phyloP scores from a whole-genome alignment of 1,140 invertebrate species.

The Drosophila baimaii region DNA sequence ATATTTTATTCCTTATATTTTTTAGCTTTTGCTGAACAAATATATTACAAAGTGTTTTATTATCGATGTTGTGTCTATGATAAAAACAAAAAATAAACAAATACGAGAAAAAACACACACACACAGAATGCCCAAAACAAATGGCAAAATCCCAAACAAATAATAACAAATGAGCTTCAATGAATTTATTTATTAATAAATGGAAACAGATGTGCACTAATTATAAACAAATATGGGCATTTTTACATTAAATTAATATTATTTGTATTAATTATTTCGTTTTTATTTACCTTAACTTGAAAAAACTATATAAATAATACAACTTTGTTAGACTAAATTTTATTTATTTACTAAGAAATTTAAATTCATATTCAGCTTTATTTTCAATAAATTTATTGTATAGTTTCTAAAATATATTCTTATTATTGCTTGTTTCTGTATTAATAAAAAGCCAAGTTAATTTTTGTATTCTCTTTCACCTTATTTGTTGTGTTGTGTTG shows the following conservation, averaged over 20 bases:
- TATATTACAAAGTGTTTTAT: slow-evolving; percentile 14
- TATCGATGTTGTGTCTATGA: slow-evolving; percentile 7
- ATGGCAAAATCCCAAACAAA: background rate
- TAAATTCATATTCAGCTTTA: too few relatives aligned
- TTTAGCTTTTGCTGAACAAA: slow-evolving; percentile 17
- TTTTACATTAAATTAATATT: background rate
- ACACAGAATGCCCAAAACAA: background rate
- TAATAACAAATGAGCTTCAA: background rate
- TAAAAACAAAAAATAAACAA: slow-evolving; percentile 1
- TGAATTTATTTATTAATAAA: background rate
- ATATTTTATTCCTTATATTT: slow-evolving; percentile 4
- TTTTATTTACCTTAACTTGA: too few relatives aligned
- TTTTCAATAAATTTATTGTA: too few relatives aligned
- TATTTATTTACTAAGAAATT: too few relatives aligned
- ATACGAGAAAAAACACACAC: background rate
- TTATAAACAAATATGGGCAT: too few relatives aligned
- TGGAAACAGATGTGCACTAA: background rate
- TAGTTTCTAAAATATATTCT: too few relatives aligned
- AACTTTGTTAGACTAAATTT: too few relatives aligned
- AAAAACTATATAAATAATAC: too few relatives aligned
- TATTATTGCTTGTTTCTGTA: too few relatives aligned
- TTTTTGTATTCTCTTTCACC: background rate
- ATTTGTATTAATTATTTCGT: too few relatives aligned
- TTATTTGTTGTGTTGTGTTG: background rate
- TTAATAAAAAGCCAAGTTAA: too few relatives aligned